Evolutionary conservation across 2,113 vertebrate species (phyloP).

Genomic region (Cephalopterus ornatus): DNA sequence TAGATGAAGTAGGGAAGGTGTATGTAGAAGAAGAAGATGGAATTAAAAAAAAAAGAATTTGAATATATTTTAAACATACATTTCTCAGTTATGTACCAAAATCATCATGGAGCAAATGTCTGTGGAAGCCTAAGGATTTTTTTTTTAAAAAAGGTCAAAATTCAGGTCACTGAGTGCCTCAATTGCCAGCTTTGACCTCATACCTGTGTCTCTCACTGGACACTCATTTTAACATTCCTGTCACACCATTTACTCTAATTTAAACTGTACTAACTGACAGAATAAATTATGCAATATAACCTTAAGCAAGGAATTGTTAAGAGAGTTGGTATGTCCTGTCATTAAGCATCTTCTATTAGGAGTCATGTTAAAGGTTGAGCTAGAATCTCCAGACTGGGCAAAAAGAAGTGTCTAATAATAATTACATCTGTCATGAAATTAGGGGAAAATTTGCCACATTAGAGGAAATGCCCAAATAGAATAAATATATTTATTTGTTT

Average conservation of each 20-base stretch:
- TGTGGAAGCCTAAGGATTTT: not conserved
- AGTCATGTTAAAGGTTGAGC: not conserved
- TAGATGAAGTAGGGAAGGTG: not conserved
- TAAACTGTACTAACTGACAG: not conserved
- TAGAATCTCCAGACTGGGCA: not conserved
- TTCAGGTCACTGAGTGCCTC: not conserved
- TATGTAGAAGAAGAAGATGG: not conserved
- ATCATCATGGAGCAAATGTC: not conserved
- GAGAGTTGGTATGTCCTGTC: not conserved
- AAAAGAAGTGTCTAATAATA: not conserved
- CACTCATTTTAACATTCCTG: not conserved
- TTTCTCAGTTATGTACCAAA: not conserved
- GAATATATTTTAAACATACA: not conserved
- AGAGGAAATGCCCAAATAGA: not conserved
- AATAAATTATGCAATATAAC: not conserved
- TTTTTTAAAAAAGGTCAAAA: not conserved
- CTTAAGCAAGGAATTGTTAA: not conserved
- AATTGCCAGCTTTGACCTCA: not conserved
- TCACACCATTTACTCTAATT: not conserved
- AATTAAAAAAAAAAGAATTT: fast-evolving
- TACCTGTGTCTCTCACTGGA: not conserved
- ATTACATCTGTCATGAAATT: not conserved
- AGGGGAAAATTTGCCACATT: not conserved
- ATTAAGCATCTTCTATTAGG: not conserved
- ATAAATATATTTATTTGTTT: not conserved